Conservation (phyloP, 35 echinoderm and acorn worm species). For the Chiridota heheva region DNA sequence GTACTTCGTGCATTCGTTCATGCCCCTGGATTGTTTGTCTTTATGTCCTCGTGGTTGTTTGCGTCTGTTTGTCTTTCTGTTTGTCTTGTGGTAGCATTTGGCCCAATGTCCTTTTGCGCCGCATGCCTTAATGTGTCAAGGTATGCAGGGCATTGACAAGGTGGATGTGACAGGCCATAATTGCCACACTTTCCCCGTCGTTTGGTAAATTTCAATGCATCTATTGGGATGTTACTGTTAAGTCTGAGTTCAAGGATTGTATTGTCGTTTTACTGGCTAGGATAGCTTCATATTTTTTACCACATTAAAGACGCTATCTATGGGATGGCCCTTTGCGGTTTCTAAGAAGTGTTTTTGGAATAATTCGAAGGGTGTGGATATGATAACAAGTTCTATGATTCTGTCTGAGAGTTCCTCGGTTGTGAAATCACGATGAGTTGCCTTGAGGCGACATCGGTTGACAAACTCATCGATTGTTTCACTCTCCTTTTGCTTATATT, state of each 20-base stretch:
- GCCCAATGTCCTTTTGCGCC: constrained; percentile 34
- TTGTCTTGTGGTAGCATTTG: constrained; percentile 33
- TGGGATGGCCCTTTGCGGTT: constrained; percentile 32
- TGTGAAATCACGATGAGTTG: constrained; percentile 37
- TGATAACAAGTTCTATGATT: constrained; percentile 55
- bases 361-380: constrained; percentile 32
- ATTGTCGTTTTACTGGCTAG: constrained; percentile 29
- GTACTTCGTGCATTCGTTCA: too few relatives aligned
- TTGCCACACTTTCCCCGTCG: constrained; percentile 24
- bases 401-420: constrained; percentile 11
- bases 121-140: constrained; percentile 47
- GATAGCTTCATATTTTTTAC: constrained; percentile 51
- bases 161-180: constrained; percentile 45
- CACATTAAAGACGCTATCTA: constrained; percentile 42
- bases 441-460: constrained; percentile 44
- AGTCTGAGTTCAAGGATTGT: neutral
- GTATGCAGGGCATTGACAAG: constrained; percentile 67
- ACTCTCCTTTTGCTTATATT: constrained; percentile 12
- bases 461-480: constrained; percentile 62
- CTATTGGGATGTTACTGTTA: neutral
- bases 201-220: constrained; percentile 1
- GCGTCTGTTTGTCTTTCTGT: constrained; percentile 2
- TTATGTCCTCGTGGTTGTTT: neutral
- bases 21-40: neutral
- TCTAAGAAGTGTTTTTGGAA: constrained; percentile 55